A percentile compares a stretch with the other conserved stretches of the same genome.
These are phyloP conservation scores for Crax fasciolata DNA, from an alignment of 2,797 vertebrate genomes.

Conservation along the genomic window DNA sequence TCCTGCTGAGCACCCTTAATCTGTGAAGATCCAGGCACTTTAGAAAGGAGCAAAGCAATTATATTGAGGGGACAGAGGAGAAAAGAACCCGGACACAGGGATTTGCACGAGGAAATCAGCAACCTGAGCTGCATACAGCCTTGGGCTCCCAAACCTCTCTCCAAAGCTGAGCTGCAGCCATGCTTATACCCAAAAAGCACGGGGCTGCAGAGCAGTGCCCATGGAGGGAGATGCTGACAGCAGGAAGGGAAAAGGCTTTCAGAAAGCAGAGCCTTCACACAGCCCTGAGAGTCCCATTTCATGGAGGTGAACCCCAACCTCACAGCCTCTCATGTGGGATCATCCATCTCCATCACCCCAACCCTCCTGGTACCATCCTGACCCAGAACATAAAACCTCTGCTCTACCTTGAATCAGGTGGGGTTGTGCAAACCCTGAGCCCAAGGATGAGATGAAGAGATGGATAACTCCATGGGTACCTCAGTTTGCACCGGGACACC, in stretches of 20 bases:
- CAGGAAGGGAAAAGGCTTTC: not conserved
- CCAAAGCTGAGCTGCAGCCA: not conserved
- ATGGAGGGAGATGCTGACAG: accelerated
- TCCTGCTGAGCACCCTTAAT: slow-evolving; percentile 64
- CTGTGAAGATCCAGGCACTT: slow-evolving; percentile 61
- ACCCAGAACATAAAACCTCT: not conserved
- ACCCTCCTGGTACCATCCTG: too few relatives aligned
- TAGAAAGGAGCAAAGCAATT: slow-evolving; percentile 61
- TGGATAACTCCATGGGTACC: not conserved
- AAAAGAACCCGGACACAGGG: not conserved
- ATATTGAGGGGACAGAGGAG: slow-evolving; percentile 14
- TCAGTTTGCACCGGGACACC: not conserved
- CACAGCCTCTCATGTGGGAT: not conserved
- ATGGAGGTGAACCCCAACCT: not conserved
- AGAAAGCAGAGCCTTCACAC: not conserved
- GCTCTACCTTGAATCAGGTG: not conserved
- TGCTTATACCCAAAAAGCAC: not conserved
- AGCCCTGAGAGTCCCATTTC: not conserved
- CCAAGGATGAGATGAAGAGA: not conserved
- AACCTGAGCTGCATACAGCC: not conserved
- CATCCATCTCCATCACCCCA: too few relatives aligned
- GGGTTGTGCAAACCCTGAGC: not conserved
- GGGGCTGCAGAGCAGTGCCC: not conserved
- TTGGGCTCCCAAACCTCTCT: not conserved
- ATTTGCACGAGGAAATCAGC: not conserved